Evolutionary conservation across 2,113 vertebrate species (phyloP), one percentile per base, ranked within the genome.

Genomic region (Pantherophis guttatus): DNA sequence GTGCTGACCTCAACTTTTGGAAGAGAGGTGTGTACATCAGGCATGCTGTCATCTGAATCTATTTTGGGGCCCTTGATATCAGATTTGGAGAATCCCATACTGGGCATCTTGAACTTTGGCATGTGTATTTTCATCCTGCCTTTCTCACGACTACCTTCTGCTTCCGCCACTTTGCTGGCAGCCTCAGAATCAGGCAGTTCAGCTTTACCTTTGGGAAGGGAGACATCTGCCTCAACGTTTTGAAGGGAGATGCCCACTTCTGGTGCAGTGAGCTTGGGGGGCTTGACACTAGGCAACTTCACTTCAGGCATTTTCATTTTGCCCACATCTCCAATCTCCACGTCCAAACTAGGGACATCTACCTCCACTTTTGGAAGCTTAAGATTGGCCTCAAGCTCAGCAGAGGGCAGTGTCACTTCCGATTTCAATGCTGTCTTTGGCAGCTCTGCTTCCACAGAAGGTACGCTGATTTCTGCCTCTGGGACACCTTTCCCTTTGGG

Each of bases 251-350:
- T 39, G 1, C 7, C 70, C 19, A 81, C 15, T 81, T 81, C 70
- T 53, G 54, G 91, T 8, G 19, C 2, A n/a, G 89, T 89, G 11
- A 90, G 1, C 1, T 57, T 58, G 21, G 21, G 90, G 19, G 23
- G 1, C 55, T 88, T 86, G 54, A 91, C 65, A 3, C 10, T 90
- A 8, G 89, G 62, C 90, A 91, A 0, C 0, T 87, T 0, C 0
- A 0, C 0, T 13, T 8, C 0, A 0, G 0, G 0, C 0, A 0
- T 0, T 9, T 39, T 0, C 0, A 0, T 10, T 0, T 1, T 26
- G 0, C 55, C 0, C 0, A 39, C 87, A 0, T 91, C 10, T 0
- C 1, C 0, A 0, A 0, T 5, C 13, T 55, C 0, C 0, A 0
- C 48, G 33, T 93, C 29, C 0, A 0, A 0, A 0, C 0, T 33